Percentiles rank a stretch among this genome's conserved stretches.
Conservation (phyloP, 2,888 invertebrate genomes). For the Callyntrura sp. region DNA sequence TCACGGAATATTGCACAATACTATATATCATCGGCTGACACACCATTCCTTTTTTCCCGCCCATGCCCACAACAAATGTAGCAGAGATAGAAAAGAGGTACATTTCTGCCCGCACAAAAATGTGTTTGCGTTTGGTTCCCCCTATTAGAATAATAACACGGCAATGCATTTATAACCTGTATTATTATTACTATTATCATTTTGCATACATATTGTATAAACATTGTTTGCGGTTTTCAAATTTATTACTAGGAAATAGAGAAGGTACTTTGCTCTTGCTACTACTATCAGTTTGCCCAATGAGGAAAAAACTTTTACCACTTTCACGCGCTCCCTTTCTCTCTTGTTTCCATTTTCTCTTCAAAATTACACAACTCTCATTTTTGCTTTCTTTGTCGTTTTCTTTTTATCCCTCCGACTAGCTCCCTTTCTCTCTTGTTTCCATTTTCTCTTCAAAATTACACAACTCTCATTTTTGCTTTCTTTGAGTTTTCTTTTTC, state of each 20-base stretch:
- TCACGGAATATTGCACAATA: background rate
- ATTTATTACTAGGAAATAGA: constrained; percentile 36
- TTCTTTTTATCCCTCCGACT: constrained; percentile 23
- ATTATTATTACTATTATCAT: no score
- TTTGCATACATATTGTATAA: background rate
- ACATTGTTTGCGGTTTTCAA: constrained; percentile 38
- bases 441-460: background rate
- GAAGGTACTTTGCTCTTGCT: constrained; percentile 43
- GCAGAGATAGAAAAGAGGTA: background rate
- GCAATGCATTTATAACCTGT: no score
- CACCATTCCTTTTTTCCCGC: constrained; percentile 12
- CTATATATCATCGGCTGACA: background rate
- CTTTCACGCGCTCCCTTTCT: constrained; percentile 13
- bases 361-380: no score
- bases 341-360: background rate
- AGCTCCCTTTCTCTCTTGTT: background rate
- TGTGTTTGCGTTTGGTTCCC: no score
- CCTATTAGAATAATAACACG: no score
- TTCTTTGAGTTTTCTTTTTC: background rate
- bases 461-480: background rate
- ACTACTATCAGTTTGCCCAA: background rate
- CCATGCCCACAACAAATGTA: background rate
- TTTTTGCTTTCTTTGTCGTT: background rate
- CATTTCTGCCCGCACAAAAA: no score
- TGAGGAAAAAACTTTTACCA: constrained; percentile 17